Conservation (phyloP, 2,888 invertebrate genomes). For the Eupithecia exiguata region DNA sequence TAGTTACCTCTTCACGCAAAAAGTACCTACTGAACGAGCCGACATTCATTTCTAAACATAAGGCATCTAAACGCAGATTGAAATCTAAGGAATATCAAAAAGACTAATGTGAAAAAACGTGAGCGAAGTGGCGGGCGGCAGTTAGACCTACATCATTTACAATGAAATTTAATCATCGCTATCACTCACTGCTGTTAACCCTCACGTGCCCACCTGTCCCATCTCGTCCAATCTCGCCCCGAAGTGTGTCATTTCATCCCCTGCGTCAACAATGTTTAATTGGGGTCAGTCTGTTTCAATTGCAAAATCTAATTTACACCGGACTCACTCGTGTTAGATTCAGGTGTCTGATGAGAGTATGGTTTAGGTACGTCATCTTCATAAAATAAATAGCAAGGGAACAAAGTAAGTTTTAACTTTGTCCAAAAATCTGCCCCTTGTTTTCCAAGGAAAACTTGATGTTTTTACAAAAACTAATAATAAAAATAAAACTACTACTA, state of each 20-base stretch:
- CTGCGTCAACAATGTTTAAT: slow-evolving; percentile 47
- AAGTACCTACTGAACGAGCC: too few relatives aligned
- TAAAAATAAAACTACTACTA: too few relatives aligned
- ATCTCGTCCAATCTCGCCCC: slow-evolving; percentile 31
- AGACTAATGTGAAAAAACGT: background rate
- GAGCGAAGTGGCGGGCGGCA: background rate
- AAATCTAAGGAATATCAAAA: background rate
- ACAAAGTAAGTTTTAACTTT: background rate
- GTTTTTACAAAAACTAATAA: too few relatives aligned
- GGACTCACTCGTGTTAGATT: background rate
- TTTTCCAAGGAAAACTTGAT: too few relatives aligned
- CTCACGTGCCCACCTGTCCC: slow-evolving; percentile 27
- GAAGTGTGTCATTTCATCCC: slow-evolving; percentile 41
- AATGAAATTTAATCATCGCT: slow-evolving; percentile 21
- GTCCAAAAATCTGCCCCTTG: too few relatives aligned
- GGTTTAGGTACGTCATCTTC: background rate
- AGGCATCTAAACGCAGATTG: too few relatives aligned
- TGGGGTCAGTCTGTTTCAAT: slow-evolving; percentile 49
- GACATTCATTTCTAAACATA: background rate
- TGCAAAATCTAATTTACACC: slow-evolving; percentile 20
- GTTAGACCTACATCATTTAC: background rate
- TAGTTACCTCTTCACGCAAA: too few relatives aligned
- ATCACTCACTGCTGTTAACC: slow-evolving; percentile 28
- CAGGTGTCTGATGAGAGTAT: background rate
- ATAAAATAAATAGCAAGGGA: background rate